These are phyloP conservation scores for Edolisoma coerulescens DNA, from an alignment of 2,113 vertebrate species.

Conservation along the genomic window DNA sequence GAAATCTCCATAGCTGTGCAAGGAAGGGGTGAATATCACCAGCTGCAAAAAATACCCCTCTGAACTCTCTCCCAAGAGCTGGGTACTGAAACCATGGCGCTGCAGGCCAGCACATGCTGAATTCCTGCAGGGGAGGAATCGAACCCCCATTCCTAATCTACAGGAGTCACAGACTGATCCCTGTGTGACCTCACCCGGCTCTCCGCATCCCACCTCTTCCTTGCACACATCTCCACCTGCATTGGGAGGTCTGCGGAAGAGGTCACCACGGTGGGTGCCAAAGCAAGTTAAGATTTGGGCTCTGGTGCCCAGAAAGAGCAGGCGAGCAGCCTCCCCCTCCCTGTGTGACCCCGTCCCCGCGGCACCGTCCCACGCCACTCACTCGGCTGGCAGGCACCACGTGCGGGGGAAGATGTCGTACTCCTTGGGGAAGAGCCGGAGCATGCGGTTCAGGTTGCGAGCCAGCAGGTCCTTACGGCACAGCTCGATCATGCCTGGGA, in stretches of 20 bases:
- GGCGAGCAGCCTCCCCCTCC: not conserved
- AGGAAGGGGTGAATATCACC: not conserved
- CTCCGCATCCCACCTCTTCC: not conserved
- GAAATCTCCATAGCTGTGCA: conserved; percentile 73
- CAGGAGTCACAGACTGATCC: not conserved
- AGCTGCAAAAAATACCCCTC: not conserved
- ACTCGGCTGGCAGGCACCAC: conserved; percentile 80
- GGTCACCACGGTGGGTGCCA: rapidly evolving
- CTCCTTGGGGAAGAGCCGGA: conserved; percentile 73
- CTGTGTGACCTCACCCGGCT: not conserved
- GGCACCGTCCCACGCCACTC: not conserved
- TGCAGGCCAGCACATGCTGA: not conserved
- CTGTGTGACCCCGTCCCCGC: rapidly evolving
- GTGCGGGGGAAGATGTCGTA: conserved; percentile 77
- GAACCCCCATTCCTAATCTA: not conserved
- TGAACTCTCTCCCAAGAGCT: not conserved
- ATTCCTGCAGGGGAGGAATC: not conserved
- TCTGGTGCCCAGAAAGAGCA: not conserved
- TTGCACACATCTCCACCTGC: not conserved
- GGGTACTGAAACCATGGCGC: not conserved
- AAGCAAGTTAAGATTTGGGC: not conserved
- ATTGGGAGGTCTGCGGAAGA: rapidly evolving
- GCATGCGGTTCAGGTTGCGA: conserved; percentile 77
- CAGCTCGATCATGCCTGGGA: conserved; percentile 80
- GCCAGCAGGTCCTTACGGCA: conserved; percentile 79